phyloP scores from a whole-genome alignment of 2,888 invertebrate genomes.

The Ashinkailepas kermadecensis region DNA sequence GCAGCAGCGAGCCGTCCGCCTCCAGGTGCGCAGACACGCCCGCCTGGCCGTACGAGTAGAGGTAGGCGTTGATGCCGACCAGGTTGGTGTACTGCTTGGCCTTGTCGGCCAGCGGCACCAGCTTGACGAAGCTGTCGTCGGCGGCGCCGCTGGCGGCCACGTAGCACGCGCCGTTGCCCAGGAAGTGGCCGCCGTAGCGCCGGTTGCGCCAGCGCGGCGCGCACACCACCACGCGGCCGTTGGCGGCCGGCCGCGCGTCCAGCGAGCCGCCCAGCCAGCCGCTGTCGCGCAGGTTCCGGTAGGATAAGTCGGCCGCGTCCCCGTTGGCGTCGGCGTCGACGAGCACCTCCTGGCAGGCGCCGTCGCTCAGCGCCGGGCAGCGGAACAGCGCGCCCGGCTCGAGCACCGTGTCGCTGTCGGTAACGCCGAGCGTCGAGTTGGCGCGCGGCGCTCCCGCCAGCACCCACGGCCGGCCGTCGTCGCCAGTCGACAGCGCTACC shows the following conservation, averaged over 20 bases:
- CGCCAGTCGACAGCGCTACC: slow-evolving; percentile 24
- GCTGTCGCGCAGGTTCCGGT: slow-evolving; percentile 41
- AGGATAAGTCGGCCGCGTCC: neutral
- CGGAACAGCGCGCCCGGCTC: slow-evolving; percentile 52
- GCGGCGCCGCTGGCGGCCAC: slow-evolving; percentile 34
- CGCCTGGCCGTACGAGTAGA: slow-evolving; percentile 27
- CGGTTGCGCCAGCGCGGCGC: slow-evolving; percentile 43
- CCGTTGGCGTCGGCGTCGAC: slow-evolving; percentile 41
- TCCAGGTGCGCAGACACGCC: slow-evolving; percentile 26
- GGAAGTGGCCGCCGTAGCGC: slow-evolving; percentile 34
- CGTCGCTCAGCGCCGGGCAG: slow-evolving; percentile 39
- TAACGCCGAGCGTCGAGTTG: slow-evolving; percentile 43
- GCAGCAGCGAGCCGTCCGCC: slow-evolving; percentile 14
- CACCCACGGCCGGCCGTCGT: slow-evolving; percentile 38
- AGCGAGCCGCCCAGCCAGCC: slow-evolving; percentile 47
- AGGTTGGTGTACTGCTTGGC: neutral
- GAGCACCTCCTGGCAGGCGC: slow-evolving; percentile 42
- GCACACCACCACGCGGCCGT: slow-evolving; percentile 38
- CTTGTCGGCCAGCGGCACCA: neutral
- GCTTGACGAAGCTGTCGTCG: neutral
- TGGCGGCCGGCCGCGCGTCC: slow-evolving; percentile 28
- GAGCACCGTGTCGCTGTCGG: slow-evolving; percentile 41
- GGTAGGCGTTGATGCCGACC: slow-evolving; percentile 12
- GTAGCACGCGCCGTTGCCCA: slow-evolving; percentile 41
- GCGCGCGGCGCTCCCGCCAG: slow-evolving; percentile 51